These are phyloP conservation scores for Lobophora halterata DNA, from an alignment of 2,888 invertebrate genomes.

Conservation along the genomic window DNA sequence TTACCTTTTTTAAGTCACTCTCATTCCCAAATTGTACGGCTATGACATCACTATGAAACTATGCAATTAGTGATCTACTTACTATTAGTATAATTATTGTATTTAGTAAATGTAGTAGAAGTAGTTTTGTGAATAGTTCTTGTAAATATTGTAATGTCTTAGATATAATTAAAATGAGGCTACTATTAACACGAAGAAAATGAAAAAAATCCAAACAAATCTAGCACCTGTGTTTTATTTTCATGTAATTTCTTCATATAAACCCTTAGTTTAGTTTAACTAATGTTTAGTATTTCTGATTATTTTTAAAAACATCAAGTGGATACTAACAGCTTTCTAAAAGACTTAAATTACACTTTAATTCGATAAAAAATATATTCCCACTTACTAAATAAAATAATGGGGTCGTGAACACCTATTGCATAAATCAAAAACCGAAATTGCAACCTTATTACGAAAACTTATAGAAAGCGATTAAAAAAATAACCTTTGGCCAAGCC, in stretches of 20 bases:
- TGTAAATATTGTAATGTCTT: slow-evolving; percentile 59
- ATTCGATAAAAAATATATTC: no score
- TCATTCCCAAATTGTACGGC: slow-evolving; percentile 62
- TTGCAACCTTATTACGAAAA: slow-evolving; percentile 18
- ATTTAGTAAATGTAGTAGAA: slow-evolving; percentile 25
- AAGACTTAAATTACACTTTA: no score
- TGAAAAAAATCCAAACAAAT: slow-evolving; percentile 45
- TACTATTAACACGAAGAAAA: slow-evolving; percentile 50
- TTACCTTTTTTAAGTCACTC: slow-evolving; percentile 67
- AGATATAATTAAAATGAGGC: slow-evolving; percentile 58
- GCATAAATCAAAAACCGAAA: slow-evolving; percentile 11
- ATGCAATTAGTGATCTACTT: slow-evolving; percentile 39
- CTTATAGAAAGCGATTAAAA: slow-evolving; percentile 25
- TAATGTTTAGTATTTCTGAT: no score
- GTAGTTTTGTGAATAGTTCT: slow-evolving; percentile 39
- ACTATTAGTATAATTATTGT: slow-evolving; percentile 30
- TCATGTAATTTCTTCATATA: background rate
- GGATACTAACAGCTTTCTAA: no score
- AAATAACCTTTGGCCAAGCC: slow-evolving; percentile 28
- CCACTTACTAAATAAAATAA: no score
- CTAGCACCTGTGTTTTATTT: slow-evolving; percentile 46
- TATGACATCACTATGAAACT: slow-evolving; percentile 54
- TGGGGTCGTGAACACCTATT: no score
- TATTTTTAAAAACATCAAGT: no score
- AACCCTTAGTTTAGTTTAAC: no score